Conservation (phyloP, 2,113 vertebrate species). For the Bolborhynchus lineola region DNA sequence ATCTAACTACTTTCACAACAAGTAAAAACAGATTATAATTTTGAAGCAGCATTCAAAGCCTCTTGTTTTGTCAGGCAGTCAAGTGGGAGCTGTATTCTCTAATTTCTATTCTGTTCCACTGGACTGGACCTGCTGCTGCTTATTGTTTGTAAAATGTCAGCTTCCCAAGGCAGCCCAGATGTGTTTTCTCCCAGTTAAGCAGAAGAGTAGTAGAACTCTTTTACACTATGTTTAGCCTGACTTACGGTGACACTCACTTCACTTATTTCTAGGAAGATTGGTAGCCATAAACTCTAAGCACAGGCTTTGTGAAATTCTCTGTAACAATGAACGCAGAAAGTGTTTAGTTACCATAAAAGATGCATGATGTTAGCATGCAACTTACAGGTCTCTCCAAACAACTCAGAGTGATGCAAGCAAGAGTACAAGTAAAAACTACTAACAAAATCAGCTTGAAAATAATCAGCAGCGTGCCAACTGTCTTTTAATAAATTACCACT, state of each 20-base stretch:
- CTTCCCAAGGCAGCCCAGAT: neutral
- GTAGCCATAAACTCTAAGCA: neutral
- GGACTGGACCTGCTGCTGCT: neutral
- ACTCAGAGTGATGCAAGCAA: neutral
- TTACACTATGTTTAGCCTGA: neutral
- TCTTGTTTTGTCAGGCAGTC: neutral
- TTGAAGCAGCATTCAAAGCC: neutral
- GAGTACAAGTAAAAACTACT: neutral
- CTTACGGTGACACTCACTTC: neutral
- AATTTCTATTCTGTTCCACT: neutral
- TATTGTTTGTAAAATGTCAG: neutral
- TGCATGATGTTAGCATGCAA: neutral
- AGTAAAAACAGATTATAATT: neutral
- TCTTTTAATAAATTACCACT: neutral
- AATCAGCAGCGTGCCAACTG: neutral
- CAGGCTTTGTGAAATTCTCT: neutral
- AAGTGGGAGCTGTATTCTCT: neutral
- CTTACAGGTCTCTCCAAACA: neutral
- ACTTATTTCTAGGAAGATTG: neutral
- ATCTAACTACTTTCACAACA: neutral
- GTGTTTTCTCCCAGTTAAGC: neutral
- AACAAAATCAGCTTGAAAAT: neutral
- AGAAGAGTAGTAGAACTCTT: neutral
- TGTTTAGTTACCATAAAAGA: neutral
- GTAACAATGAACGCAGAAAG: neutral